Conservation (phyloP, 1,140 invertebrate species). For the Heliconius eleuchia region DNA sequence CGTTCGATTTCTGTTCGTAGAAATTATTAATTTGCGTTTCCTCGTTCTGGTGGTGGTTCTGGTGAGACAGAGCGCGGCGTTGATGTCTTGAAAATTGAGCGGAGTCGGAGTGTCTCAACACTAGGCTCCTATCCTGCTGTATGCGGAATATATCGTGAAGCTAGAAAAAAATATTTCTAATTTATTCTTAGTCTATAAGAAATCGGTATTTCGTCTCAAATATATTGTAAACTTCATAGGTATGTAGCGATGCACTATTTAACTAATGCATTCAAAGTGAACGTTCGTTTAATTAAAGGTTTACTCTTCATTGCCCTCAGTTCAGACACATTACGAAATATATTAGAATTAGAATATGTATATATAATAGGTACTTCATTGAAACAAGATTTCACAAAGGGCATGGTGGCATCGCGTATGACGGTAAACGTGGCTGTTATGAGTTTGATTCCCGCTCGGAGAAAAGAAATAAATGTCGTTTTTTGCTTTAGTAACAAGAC, state of each 20-base stretch:
- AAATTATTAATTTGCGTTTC: no score
- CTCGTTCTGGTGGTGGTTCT: no score
- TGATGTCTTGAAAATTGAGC: no score
- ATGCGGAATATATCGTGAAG: background rate
- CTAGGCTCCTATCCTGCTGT: background rate
- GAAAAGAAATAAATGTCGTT: no score
- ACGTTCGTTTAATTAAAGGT: constrained; percentile 10
- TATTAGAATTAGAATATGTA: background rate
- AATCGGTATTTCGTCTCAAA: background rate
- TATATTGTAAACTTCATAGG: background rate
- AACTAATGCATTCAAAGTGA: constrained; percentile 12
- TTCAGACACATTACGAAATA: constrained; percentile 4
- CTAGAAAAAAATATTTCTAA: background rate
- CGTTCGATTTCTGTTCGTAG: no score
- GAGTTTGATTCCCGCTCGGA: no score
- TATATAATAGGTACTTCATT: background rate
- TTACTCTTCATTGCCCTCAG: constrained; percentile 7
- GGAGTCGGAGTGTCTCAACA: background rate
- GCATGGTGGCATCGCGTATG: no score
- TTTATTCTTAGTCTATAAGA: background rate
- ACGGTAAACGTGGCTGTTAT: no score
- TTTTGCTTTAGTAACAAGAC: background rate
- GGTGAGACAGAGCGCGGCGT: no score
- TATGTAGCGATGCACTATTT: constrained; percentile 5
- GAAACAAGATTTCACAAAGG: background rate